Base-by-base conservation (phyloP, 2,888 invertebrate species). In the Luffia ferchaultella region DNA sequence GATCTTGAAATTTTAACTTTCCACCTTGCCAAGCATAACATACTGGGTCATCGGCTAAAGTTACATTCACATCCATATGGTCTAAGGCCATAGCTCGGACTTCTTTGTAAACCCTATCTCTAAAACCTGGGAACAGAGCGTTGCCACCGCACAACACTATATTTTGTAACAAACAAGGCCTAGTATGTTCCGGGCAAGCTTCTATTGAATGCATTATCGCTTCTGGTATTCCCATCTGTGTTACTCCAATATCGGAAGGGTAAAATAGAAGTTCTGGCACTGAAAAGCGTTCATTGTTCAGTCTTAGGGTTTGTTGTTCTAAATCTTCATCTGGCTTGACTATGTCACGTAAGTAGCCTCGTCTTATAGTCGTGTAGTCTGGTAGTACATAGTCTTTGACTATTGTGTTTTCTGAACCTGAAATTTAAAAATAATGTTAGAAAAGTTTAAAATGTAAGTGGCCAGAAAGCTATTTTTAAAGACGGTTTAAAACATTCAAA, bases 211-310 rank as follows among this genome's bases (percentile, higher is more conserved):
- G 86, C 51, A 93, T 88, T 3, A 97, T 89, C 0, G 95, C 92
- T 82, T 98, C 97, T 0, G 94, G 88, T 53, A 99, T 90, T 0
- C 99, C 99, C 90, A 96, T 95, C 74, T 88, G 90, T 50, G 90
- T 88, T 54, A 99, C 93, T 0, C 96, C 97, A 41, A 98, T 92
- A 69, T 98, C 97, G 1, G 95, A 93, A 0, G 99, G 99, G 65
- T 93, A 89, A 67, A 99, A 98, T 2, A 99, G 75, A 1, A 98
- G 82, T 76, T 99, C 99, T 0, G 99, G 98, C 46, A 98, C 92
- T 0, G 93, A 87, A 70, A 99, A 98, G 46, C 98, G 79, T 76
- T 99, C 99, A 64, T 96, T 97, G 73, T 93, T 96, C 61, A 99
- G 78, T 42, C 93, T 79, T 42, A 99, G 85, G 16, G 92, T 89